A percentile compares a stretch with the other conserved stretches of the same genome.
These are phyloP conservation scores for Steinernema scapterisci DNA, from an alignment of 2,888 invertebrate species.

Conservation along the genomic window DNA sequence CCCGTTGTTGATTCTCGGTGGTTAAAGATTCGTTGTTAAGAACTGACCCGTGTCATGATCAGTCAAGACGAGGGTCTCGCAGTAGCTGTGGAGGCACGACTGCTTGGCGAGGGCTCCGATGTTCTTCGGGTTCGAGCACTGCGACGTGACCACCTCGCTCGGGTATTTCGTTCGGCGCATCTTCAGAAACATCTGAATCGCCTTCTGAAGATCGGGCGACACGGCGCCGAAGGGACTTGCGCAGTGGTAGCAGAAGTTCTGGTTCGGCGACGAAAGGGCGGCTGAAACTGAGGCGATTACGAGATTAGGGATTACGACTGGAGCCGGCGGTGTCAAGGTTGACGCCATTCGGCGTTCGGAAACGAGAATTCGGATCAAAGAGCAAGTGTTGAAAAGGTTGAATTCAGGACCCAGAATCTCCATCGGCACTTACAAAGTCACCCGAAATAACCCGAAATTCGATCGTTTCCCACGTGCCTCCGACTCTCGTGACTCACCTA, in stretches of 20 bases:
- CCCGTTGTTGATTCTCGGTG: too few species aligned
- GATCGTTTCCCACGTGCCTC: too few species aligned
- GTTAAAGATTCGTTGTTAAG: not conserved
- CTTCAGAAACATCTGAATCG: constrained; percentile 55
- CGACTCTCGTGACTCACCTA: too few species aligned
- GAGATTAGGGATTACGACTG: not conserved
- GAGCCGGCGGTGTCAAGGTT: not conserved
- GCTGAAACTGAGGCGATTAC: not conserved
- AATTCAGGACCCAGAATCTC: too few species aligned
- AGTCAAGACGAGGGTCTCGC: constrained; percentile 58
- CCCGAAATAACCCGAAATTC: too few species aligned
- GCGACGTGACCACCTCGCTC: constrained; percentile 46
- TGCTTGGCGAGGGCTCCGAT: constrained; percentile 52
- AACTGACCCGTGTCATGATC: constrained; percentile 56
- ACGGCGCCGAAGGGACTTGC: constrained; percentile 50
- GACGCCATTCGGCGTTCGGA: not conserved
- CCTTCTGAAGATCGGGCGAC: constrained; percentile 48
- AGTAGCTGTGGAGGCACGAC: constrained; percentile 54
- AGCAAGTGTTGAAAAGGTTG: not conserved
- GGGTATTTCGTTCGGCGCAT: constrained; percentile 57
- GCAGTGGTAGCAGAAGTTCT: constrained; percentile 58
- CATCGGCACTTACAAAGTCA: too few species aligned
- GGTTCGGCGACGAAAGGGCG: not conserved
- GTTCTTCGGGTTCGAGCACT: constrained; percentile 54
- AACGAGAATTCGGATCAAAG: not conserved